These are phyloP conservation scores for Gymnoscopelus braueri DNA, from an alignment of 2,797 vertebrate genomes.

Conservation along the genomic window DNA sequence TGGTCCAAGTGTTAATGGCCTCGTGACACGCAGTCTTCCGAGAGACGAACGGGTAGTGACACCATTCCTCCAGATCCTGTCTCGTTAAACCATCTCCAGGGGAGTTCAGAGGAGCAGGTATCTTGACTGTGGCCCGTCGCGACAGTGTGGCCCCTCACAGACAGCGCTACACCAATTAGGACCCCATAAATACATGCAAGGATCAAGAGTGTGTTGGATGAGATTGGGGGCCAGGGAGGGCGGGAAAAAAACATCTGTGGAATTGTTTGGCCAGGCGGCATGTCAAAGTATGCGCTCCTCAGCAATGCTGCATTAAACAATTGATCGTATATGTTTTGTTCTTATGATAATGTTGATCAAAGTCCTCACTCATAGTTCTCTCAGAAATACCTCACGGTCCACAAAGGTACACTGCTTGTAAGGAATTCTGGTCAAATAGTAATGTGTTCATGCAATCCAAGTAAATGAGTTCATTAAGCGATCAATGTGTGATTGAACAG, in stretches of 20 bases:
- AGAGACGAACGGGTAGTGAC: slow-evolving; percentile 28
- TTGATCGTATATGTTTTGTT: no score
- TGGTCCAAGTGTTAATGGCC: slow-evolving; percentile 50
- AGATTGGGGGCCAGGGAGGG: neutral
- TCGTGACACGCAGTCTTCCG: slow-evolving; percentile 36
- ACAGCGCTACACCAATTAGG: slow-evolving; percentile 54
- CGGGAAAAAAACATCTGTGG: slow-evolving; percentile 1
- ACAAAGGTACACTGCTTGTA: neutral
- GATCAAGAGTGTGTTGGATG: slow-evolving; percentile 14
- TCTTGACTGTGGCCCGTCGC: slow-evolving; percentile 50
- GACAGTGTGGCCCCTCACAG: slow-evolving; percentile 38
- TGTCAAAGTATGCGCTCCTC: neutral
- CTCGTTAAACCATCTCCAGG: slow-evolving; percentile 63
- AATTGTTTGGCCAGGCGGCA: neutral
- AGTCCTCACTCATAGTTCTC: neutral
- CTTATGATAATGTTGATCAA: neutral
- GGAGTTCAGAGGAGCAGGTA: slow-evolving; percentile 68
- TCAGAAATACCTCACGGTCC: neutral
- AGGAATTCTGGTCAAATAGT: neutral
- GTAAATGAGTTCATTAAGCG: neutral
- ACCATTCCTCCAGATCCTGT: slow-evolving; percentile 47
- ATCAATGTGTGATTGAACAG: neutral
- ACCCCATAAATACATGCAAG: slow-evolving; percentile 50
- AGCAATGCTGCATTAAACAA: slow-evolving; percentile 13
- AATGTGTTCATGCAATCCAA: slow-evolving; percentile 4